Conservation (phyloP, 92 coral and sea anemone genomes). For the Anthopleura xanthogrammica region DNA sequence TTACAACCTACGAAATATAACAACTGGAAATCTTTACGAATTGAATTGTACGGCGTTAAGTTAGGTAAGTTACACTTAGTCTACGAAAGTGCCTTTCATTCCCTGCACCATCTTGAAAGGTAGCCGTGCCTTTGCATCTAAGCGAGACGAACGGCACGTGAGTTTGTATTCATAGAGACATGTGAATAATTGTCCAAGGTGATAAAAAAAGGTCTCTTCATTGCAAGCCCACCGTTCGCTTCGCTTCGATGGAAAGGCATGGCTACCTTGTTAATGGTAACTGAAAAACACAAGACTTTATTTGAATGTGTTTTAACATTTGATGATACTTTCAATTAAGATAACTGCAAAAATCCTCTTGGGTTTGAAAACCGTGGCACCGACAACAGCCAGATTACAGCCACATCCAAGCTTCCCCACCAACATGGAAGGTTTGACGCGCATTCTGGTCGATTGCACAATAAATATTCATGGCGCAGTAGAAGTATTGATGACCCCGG, state of each 20-base stretch:
- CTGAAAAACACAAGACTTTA: no score
- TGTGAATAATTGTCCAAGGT: no score
- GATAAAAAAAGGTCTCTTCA: no score
- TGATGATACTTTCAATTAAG: not conserved
- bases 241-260: no score
- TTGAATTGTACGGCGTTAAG: slow-evolving; percentile 29
- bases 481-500: not conserved
- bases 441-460: slow-evolving; percentile 8
- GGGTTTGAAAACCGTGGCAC: slow-evolving; percentile 25
- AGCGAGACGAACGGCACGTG: no score
- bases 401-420: not conserved
- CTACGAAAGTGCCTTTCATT: not conserved
- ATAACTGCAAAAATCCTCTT: slow-evolving; percentile 23
- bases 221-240: no score
- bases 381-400: slow-evolving; percentile 14
- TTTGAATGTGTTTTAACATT: no score
- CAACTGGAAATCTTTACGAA: slow-evolving; percentile 21
- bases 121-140: no score
- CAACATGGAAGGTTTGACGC: not conserved
- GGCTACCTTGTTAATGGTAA: no score
- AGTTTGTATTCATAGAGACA: no score
- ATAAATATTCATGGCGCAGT: slow-evolving; percentile 16
- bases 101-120: no score
- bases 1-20: slow-evolving; percentile 16
- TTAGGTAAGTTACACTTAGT: slow-evolving; percentile 9